Evolutionary conservation across 2,888 invertebrate species (phyloP).

Genomic region (Pemphredon lugubris): DNA sequence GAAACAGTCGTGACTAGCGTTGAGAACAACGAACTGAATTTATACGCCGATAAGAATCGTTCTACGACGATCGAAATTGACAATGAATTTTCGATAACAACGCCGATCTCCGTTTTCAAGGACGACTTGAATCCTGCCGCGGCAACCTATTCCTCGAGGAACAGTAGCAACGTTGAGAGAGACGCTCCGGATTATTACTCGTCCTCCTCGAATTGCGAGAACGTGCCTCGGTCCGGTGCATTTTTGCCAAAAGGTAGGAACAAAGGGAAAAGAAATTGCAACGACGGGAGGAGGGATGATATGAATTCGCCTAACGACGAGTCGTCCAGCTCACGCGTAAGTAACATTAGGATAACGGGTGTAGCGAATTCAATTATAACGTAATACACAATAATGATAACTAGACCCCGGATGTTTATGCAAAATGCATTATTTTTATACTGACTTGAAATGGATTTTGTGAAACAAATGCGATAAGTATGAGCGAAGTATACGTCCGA

Average conservation of each 20-base stretch:
- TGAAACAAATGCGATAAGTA: too few species aligned
- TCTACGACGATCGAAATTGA: neutral
- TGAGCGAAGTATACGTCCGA: too few species aligned
- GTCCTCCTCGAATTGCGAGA: slow-evolving; percentile 16
- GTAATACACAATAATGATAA: too few species aligned
- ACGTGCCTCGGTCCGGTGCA: slow-evolving; percentile 11
- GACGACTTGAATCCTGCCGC: neutral
- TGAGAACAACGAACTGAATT: neutral
- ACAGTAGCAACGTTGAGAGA: slow-evolving; percentile 11
- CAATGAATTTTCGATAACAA: neutral
- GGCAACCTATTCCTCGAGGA: neutral
- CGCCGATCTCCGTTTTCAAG: neutral
- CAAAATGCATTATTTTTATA: too few species aligned
- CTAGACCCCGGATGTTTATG: too few species aligned
- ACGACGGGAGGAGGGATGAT: neutral
- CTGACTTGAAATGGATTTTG: too few species aligned
- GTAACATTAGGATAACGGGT: too few species aligned
- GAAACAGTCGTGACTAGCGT: neutral
- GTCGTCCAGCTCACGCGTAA: too few species aligned
- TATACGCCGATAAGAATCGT: neutral
- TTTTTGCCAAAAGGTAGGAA: slow-evolving; percentile 4
- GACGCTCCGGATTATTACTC: slow-evolving; percentile 1
- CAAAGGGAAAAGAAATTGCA: neutral
- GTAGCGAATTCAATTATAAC: too few species aligned
- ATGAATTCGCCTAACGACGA: neutral